Evolutionary conservation across 2,113 vertebrate genomes (phyloP).

Genomic region (Callionymus lyra): DNA sequence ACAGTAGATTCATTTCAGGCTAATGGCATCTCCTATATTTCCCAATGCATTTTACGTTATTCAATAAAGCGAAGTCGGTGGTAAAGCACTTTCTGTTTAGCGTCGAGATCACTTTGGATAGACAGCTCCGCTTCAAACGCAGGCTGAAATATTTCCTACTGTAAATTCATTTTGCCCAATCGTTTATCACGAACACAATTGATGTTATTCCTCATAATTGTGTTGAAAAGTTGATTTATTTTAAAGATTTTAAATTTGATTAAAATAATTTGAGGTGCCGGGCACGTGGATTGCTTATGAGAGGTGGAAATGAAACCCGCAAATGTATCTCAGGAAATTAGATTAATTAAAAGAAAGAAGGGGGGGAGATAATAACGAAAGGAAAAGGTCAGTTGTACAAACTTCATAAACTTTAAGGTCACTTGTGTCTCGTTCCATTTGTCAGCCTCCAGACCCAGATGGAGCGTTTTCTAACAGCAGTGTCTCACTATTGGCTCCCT

Average conservation of each 20-base stretch:
- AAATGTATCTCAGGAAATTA: not conserved
- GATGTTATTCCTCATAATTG: too few species aligned
- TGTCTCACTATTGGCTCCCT: not conserved
- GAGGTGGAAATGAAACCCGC: too few species aligned
- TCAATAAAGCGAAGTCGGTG: slow-evolving; percentile 10
- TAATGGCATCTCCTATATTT: slow-evolving; percentile 18
- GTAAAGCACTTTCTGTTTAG: slow-evolving; percentile 5
- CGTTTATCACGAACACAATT: too few species aligned
- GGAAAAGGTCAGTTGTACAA: slow-evolving; percentile 13
- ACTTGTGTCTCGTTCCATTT: slow-evolving; percentile 4
- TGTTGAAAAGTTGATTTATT: too few species aligned
- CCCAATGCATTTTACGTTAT: slow-evolving; percentile 14
- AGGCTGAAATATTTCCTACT: too few species aligned
- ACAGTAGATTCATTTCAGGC: slow-evolving; percentile 26
- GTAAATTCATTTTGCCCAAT: slow-evolving; percentile 6
- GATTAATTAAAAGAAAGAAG: slow-evolving; percentile 1
- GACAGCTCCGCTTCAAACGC: not conserved
- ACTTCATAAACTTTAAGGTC: slow-evolving; percentile 12
- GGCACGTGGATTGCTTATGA: too few species aligned
- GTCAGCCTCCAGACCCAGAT: slow-evolving; percentile 3
- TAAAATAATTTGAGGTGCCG: too few species aligned
- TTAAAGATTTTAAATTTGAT: too few species aligned
- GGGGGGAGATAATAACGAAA: slow-evolving; percentile 12
- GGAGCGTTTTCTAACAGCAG: slow-evolving; percentile 1
- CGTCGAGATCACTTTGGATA: not conserved